phyloP scores from a whole-genome alignment of 2,113 vertebrate genomes.

The Pelecanoides urinatrix region DNA sequence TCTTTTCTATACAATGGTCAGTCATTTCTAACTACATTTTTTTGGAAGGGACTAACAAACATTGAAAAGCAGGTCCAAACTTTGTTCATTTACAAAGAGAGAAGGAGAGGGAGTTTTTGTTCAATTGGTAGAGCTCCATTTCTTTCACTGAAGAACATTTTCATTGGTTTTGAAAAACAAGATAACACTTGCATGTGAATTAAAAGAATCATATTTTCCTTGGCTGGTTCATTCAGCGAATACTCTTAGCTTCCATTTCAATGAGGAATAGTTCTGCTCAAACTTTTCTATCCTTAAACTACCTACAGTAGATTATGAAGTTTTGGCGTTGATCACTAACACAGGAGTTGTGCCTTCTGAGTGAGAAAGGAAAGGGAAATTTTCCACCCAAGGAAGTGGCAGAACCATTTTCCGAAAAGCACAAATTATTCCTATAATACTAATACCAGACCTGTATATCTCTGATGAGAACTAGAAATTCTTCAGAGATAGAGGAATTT shows the following conservation, averaged over 20 bases:
- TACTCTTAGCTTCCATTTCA: not conserved
- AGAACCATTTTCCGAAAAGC: not conserved
- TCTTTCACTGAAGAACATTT: not conserved
- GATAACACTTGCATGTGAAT: not conserved
- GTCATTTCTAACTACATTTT: not conserved
- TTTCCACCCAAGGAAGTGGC: not conserved
- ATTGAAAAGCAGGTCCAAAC: not conserved
- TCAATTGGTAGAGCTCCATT: not conserved
- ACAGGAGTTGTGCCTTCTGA: not conserved
- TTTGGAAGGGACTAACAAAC: not conserved
- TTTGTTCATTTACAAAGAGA: not conserved
- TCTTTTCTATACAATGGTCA: not conserved
- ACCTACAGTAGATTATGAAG: not conserved
- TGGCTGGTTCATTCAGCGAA: not conserved
- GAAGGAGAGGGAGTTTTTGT: not conserved
- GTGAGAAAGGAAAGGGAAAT: not conserved
- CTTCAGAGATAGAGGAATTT: not conserved
- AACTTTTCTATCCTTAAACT: not conserved
- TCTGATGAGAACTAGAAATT: not conserved
- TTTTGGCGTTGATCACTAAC: not conserved
- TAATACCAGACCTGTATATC: not conserved
- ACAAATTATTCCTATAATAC: not conserved
- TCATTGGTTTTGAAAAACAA: not conserved
- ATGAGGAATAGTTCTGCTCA: not conserved
- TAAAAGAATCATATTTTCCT: not conserved